Conservation (phyloP, 1,140 invertebrate species). For the Tetragnatha versicolor region DNA sequence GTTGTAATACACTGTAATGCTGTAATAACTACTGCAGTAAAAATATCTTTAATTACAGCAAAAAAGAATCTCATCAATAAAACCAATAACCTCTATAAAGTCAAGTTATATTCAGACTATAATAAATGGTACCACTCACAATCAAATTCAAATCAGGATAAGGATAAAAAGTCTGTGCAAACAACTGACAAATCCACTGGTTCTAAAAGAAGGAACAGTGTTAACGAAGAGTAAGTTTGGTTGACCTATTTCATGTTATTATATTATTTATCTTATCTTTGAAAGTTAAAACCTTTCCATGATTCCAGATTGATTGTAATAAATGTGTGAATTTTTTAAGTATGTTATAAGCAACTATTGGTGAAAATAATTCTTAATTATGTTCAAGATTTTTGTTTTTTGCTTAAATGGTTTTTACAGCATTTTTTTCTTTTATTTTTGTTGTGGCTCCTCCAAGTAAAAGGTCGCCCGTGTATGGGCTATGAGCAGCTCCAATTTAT, state of each 20-base stretch:
- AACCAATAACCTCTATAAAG: conserved; percentile 18
- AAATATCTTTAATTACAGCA: neutral
- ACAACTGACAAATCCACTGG: neutral
- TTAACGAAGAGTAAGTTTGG: conserved; percentile 22
- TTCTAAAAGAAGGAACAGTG: conserved; percentile 9
- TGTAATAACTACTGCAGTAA: no score
- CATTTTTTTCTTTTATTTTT: no score
- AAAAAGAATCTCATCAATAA: conserved; percentile 15
- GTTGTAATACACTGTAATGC: no score
- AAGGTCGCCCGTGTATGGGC: no score
- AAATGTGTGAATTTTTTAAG: no score
- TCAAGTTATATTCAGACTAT: conserved; percentile 23
- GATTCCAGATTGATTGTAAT: neutral
- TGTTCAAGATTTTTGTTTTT: neutral
- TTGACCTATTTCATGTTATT: neutral
- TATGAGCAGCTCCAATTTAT: no score
- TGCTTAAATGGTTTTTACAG: no score
- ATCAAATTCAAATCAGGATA: neutral
- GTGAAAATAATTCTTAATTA: no score
- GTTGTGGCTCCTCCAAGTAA: no score
- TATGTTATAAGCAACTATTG: neutral
- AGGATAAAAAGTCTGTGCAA: neutral
- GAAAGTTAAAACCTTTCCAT: neutral
- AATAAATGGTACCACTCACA: conserved; percentile 4
- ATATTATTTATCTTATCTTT: no score